Base-by-base conservation (phyloP, 2,888 invertebrate genomes). In the Dolichomitus sp. region DNA sequence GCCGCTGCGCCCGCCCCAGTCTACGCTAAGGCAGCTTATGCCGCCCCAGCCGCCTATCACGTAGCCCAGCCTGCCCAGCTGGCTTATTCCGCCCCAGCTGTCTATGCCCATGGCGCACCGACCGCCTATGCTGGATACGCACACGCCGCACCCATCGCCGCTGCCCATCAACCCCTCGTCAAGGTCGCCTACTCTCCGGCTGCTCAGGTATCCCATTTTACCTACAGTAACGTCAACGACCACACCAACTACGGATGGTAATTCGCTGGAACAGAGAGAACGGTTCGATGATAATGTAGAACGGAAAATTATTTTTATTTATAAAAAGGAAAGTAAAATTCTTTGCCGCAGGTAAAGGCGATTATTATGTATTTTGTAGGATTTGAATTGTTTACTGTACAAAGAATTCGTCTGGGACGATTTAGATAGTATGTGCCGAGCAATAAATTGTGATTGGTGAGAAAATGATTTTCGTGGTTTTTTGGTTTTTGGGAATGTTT, bases 171-270 rank as follows among this genome's bases (percentile, higher is more conserved):
- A 61, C 84, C 84, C 42, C 40, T 84, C 42, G 59, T 81, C 57
- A 85, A 85, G 48, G 65, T 86, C 54, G 75, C 85, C 14, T 87
- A 81, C 68, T 87, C 87, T 2, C 87, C 87, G 17, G 87, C 87
- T 27, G 73, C 45, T 77, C 81, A 85, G 48, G 87, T 87, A 0
- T 76, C 87, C 17, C 87, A 87, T 66, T 65, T 87, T 40, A 81
- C 79, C 79, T 87, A 87, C 84, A 84, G 61, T 78, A 87, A 87
- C 74, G 61, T 77, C 59, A 87, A 87, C 70, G 87, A 87, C 54
- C 87, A 87, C 74, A 84, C 75, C 65, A 86, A 83, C 66, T 87
- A 87, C 72, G 81, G 79, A 40, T 87, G 87, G 87, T 85, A 85
- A 82, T 68, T 76, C 17, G 12, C 17, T 48, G 17, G 3, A 17